Conservation (phyloP, 2,797 vertebrate genomes). For the Phyllotis vaccarum region DNA sequence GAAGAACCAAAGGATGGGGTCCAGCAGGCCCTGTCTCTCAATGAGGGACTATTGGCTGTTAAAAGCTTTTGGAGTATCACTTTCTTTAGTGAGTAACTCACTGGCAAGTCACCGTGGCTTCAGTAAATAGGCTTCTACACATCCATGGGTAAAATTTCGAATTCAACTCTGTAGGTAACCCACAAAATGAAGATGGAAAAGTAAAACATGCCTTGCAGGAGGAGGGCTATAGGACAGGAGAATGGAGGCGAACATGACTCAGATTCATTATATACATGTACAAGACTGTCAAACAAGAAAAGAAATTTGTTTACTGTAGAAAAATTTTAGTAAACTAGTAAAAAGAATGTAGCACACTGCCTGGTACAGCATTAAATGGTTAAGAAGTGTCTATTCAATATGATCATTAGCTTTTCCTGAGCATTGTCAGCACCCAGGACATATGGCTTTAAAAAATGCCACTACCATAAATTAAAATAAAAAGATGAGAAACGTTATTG, state of each 20-base stretch:
- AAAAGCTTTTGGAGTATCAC: neutral
- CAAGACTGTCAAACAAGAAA: neutral
- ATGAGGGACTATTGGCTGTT: neutral
- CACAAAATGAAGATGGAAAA: neutral
- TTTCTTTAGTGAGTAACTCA: neutral
- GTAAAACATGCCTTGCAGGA: neutral
- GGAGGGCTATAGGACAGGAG: neutral
- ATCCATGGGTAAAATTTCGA: neutral
- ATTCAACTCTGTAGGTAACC: neutral
- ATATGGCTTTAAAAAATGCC: conserved; percentile 50
- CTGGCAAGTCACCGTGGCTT: neutral
- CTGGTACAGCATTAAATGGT: neutral
- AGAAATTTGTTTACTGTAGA: neutral
- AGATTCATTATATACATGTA: neutral
- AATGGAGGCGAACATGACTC: neutral
- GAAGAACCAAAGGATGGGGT: neutral
- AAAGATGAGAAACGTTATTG: conserved; percentile 25
- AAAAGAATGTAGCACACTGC: neutral
- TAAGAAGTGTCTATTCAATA: neutral
- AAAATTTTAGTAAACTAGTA: neutral
- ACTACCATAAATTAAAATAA: conserved; percentile 26
- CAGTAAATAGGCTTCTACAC: neutral
- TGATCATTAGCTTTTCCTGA: conserved; percentile 49
- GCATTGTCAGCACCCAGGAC: neutral
- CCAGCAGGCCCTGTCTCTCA: neutral